A percentile compares a stretch with the other conserved stretches of the same genome.
These are phyloP conservation scores for Phrixothrix hirtus DNA, from an alignment of 2,888 invertebrate genomes.

Conservation along the genomic window DNA sequence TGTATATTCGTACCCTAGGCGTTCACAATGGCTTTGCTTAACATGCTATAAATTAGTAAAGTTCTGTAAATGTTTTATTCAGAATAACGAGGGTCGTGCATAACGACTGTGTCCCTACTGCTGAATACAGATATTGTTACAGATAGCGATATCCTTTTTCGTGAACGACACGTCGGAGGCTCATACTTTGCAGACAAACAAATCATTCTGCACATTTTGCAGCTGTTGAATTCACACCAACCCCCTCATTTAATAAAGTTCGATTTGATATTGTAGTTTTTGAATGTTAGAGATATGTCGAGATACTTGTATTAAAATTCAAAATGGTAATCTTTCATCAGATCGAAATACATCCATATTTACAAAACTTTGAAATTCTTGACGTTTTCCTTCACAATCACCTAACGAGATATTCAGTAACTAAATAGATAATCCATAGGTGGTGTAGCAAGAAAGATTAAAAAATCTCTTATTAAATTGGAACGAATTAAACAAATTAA, in stretches of 20 bases:
- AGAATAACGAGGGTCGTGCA: slow-evolving; percentile 36
- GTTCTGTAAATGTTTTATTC: slow-evolving; percentile 47
- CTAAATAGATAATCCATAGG: too few relatives aligned
- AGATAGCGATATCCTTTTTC: slow-evolving; percentile 36
- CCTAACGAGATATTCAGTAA: too few relatives aligned
- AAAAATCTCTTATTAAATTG: too few relatives aligned
- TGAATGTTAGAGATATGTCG: neutral
- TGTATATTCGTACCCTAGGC: slow-evolving; percentile 46
- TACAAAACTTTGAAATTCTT: too few relatives aligned
- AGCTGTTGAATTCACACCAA: slow-evolving; percentile 18
- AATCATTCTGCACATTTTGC: slow-evolving; percentile 21
- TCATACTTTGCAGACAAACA: slow-evolving; percentile 20
- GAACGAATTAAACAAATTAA: too few relatives aligned
- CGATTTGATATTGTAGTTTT: neutral
- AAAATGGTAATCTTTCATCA: too few relatives aligned
- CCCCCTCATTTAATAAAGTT: too few relatives aligned
- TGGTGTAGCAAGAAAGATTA: too few relatives aligned
- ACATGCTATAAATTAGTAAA: slow-evolving; percentile 52
- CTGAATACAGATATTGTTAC: slow-evolving; percentile 38
- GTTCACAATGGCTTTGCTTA: slow-evolving; percentile 49
- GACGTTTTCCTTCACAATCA: too few relatives aligned
- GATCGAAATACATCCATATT: too few relatives aligned
- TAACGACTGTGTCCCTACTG: slow-evolving; percentile 31
- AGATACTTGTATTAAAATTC: slow-evolving; percentile 4
- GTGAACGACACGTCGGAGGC: slow-evolving; percentile 24